Percentiles rank a stretch among this genome's conserved stretches.
Evolutionary conservation across 92 coral and sea anemone species (phyloP).

Genomic region (Bergia sp.): DNA sequence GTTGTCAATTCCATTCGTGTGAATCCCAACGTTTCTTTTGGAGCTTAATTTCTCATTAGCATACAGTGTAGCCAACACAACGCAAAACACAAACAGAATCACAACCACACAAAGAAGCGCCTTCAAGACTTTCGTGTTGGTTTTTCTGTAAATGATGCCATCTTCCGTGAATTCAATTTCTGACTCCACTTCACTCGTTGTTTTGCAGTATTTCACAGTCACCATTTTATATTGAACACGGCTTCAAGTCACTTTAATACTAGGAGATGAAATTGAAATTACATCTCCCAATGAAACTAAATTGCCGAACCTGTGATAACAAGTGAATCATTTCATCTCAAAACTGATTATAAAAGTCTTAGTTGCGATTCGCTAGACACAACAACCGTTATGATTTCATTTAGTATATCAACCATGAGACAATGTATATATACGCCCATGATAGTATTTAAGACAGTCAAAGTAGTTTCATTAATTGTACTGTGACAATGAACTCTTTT

Average conservation of each 20-base stretch:
- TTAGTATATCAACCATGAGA: too few relatives aligned
- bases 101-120: not conserved
- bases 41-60: slow-evolving; percentile 20
- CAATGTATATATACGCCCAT: too few relatives aligned
- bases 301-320: not conserved
- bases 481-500: too few relatives aligned
- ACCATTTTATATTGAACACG: not conserved
- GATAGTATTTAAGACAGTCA: too few relatives aligned
- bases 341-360: too few relatives aligned
- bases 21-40: not conserved
- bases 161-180: slow-evolving; percentile 5
- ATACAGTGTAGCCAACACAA: slow-evolving; percentile 21
- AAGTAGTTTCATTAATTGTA: too few relatives aligned
- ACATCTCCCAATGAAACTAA: not conserved
- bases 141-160: not conserved
- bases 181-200: slow-evolving; percentile 1
- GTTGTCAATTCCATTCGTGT: not conserved
- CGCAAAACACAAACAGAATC: slow-evolving; percentile 1
- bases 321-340: too few relatives aligned
- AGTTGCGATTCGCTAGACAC: too few relatives aligned
- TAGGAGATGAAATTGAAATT: too few relatives aligned
- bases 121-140: not conserved
- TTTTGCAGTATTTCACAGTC: slow-evolving; percentile 28
- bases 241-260: not conserved
- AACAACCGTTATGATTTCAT: too few relatives aligned